These are phyloP conservation scores for Thysanoteuthis rhombus DNA, from an alignment of 2,888 invertebrate genomes.

Conservation along the genomic window DNA sequence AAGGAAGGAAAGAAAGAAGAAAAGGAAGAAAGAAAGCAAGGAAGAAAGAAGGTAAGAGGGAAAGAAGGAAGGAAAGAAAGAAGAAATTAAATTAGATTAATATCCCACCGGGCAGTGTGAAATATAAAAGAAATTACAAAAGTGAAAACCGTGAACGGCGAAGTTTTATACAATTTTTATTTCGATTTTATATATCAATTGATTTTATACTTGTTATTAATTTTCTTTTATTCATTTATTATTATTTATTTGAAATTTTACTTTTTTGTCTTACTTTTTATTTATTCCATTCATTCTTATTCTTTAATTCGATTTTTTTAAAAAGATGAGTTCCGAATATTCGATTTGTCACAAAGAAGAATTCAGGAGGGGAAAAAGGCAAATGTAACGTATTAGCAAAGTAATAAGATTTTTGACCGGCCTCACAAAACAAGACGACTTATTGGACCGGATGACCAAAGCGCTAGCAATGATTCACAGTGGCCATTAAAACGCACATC, in stretches of 20 bases:
- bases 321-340: not conserved
- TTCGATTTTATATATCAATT: not conserved
- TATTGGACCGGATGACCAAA: not conserved
- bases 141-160: not conserved
- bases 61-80: not conserved
- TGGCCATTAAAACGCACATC: not conserved
- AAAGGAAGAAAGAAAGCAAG: no score
- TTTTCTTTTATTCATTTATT: not conserved
- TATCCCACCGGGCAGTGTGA: not conserved
- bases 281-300: not conserved
- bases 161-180: not conserved
- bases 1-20: no score
- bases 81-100: not conserved
- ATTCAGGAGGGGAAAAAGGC: not conserved
- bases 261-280: not conserved
- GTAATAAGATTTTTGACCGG: not conserved
- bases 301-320: not conserved
- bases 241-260: not conserved
- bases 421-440: not conserved
- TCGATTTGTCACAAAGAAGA: not conserved
- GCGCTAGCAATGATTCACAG: not conserved
- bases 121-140: not conserved
- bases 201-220: not conserved
- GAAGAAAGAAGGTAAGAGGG: no score
- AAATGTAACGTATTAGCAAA: not conserved